Conservation (phyloP, 2,113 vertebrate genomes). For the Phylloscopus trochilus region DNA sequence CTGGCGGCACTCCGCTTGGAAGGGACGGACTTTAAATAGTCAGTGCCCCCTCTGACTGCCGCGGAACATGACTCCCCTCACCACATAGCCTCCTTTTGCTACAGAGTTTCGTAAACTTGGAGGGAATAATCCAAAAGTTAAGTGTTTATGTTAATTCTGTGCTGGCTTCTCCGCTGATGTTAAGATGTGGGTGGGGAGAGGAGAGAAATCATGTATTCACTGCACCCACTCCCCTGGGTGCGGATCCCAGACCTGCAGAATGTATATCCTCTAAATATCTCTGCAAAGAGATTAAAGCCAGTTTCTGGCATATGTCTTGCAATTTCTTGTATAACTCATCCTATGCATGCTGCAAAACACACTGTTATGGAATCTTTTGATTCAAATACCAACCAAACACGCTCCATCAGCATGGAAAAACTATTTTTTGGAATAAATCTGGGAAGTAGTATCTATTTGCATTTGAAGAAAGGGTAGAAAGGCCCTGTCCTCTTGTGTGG, state of each 20-base stretch:
- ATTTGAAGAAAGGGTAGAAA: neutral
- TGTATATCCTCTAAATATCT: slow-evolving; percentile 57
- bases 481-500: neutral
- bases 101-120: slow-evolving; percentile 46
- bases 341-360: slow-evolving; percentile 7
- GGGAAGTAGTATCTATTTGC: neutral
- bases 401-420: neutral
- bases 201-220: slow-evolving; percentile 61
- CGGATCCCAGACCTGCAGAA: slow-evolving; percentile 44
- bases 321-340: slow-evolving; percentile 38
- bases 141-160: slow-evolving; percentile 49
- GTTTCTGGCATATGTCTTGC: slow-evolving; percentile 42
- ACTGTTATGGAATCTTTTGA: neutral
- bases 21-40: neutral
- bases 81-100: neutral
- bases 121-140: slow-evolving; percentile 39
- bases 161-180: slow-evolving; percentile 33
- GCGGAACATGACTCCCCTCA: neutral
- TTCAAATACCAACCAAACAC: neutral
- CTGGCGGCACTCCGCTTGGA: neutral
- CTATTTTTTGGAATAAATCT: neutral
- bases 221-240: slow-evolving; percentile 57
- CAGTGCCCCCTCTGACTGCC: neutral
- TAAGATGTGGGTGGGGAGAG: slow-evolving; percentile 50
- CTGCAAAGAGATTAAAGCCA: slow-evolving; percentile 25